These are phyloP conservation scores for Megastigmus dorsalis DNA, from an alignment of 2,888 invertebrate species.

Conservation along the genomic window DNA sequence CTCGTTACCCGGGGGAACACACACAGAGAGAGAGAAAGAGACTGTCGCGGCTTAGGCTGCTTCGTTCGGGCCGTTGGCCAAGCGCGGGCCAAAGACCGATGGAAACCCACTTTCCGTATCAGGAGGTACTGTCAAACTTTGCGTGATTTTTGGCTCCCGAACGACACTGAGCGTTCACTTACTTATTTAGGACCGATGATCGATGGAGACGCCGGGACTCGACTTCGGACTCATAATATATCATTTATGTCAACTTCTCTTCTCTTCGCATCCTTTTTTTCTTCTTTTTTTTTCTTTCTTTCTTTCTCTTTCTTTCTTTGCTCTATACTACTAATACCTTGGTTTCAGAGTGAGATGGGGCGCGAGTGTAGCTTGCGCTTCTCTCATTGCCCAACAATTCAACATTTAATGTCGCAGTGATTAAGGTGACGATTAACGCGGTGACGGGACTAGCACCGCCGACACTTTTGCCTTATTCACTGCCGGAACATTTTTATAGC, in stretches of 20 bases:
- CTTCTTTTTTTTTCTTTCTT: slow-evolving; percentile 37
- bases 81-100: slow-evolving; percentile 45
- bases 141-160: slow-evolving; percentile 59
- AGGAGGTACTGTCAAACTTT: slow-evolving; percentile 62
- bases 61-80: slow-evolving; percentile 39
- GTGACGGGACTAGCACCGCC: not conserved
- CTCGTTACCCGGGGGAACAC: slow-evolving; percentile 27
- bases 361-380: slow-evolving; percentile 14
- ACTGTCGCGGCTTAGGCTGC: slow-evolving; percentile 41
- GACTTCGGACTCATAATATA: slow-evolving; percentile 4
- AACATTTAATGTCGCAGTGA: slow-evolving; percentile 38
- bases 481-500: slow-evolving; percentile 15
- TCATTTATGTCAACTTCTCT: no score
- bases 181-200: slow-evolving; percentile 54
- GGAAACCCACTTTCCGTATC: slow-evolving; percentile 54
- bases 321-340: slow-evolving; percentile 46
- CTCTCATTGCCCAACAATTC: slow-evolving; percentile 17
- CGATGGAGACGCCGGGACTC: slow-evolving; percentile 39
- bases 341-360: slow-evolving; percentile 42
- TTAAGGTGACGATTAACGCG: slow-evolving; percentile 29
- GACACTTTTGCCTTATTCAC: slow-evolving; percentile 46
- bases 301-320: slow-evolving; percentile 7
- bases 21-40: no score
- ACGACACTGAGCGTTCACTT: slow-evolving; percentile 54
- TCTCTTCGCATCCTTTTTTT: no score